Evolutionary conservation across 1,140 invertebrate genomes (phyloP).

Genomic region (Diabrotica undecimpunctata): DNA sequence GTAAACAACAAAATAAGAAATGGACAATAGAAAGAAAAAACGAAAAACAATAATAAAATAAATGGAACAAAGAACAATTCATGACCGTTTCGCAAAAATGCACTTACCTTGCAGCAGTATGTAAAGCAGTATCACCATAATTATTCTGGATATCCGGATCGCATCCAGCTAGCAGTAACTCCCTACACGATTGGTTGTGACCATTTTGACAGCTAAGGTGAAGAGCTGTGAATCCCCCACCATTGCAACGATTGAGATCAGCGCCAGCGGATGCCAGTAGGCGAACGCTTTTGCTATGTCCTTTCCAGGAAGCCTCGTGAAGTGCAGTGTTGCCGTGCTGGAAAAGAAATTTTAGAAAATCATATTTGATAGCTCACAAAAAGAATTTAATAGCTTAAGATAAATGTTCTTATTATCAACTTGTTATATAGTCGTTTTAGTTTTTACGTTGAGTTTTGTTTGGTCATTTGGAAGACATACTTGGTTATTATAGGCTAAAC

Average conservation of each 20-base stretch:
- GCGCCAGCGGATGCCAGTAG: conserved; percentile 69
- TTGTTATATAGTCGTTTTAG: too few species aligned
- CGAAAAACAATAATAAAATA: too few species aligned
- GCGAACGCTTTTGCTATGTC: conserved; percentile 81
- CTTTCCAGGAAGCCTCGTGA: conserved; percentile 93
- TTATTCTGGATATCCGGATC: conserved; percentile 89
- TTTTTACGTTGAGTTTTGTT: too few species aligned
- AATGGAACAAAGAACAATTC: too few species aligned
- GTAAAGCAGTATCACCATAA: conserved; percentile 93
- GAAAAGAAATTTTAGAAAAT: conserved; percentile 37
- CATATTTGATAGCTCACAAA: too few species aligned
- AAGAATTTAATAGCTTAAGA: too few species aligned
- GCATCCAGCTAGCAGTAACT: conserved; percentile 81
- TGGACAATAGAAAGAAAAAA: too few species aligned
- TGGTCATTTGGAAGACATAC: too few species aligned
- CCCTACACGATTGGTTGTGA: conserved; percentile 91
- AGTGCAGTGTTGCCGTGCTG: conserved; percentile 90
- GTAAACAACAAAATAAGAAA: too few species aligned
- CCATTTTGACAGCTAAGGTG: conserved; percentile 94
- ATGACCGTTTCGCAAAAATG: too few species aligned
- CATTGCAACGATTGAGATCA: conserved; percentile 73
- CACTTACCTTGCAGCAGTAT: conserved; percentile 90
- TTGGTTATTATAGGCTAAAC: too few species aligned
- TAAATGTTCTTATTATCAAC: too few species aligned
- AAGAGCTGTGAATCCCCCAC: conserved; percentile 86